Base-by-base conservation (phyloP, 2,888 invertebrate species). In the Leptopilina drosophilae region DNA sequence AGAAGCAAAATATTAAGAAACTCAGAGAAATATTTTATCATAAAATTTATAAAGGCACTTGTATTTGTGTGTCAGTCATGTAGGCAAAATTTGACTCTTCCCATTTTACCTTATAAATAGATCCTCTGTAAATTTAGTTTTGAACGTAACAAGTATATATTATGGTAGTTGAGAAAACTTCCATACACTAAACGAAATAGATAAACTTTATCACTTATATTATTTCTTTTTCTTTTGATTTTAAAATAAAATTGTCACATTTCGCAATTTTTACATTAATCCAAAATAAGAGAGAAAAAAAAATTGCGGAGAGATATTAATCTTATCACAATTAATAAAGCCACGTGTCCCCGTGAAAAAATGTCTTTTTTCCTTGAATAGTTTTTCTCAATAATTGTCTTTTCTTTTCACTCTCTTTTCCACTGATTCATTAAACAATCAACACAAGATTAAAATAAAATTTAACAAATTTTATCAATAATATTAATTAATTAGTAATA, bases 121-220 rank as follows among this genome's bases (percentile, higher is more conserved):
- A 73, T 73, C 53, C 26, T 73, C 69, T 73, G 20, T 73, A 73
- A 73, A 53, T 73, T 73, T 73, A 73, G 69, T 73, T 59, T 59
- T 33, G 53, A 53, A 73, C 69, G 69, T 20, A 20, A 53, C 33
- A 33, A 33, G 33, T 2, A 33, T 33, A 33, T 33, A 2, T 33
- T 33, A 33, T 33, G 3, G 33, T 33, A 33, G 33, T 33, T 33
- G 5, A 5, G 5, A 5, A 33, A 33, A 53, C 14, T 8, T 20
- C 20, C 12, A 53, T 14, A 15, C 49, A 53, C 26, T 53, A 53
- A 73, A 73, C 33, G 69, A 33, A 26, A 20, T 20, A 14, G 26
- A 6, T n/a, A n/a, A 53, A 49, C n/a, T 73, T 56, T 53, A 73
- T 73, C 69, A 73, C 69, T 33, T n/a, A 65, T 14, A 14, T 15